Base-by-base conservation (phyloP, 1,140 invertebrate genomes). In the Cephus cinctus region DNA sequence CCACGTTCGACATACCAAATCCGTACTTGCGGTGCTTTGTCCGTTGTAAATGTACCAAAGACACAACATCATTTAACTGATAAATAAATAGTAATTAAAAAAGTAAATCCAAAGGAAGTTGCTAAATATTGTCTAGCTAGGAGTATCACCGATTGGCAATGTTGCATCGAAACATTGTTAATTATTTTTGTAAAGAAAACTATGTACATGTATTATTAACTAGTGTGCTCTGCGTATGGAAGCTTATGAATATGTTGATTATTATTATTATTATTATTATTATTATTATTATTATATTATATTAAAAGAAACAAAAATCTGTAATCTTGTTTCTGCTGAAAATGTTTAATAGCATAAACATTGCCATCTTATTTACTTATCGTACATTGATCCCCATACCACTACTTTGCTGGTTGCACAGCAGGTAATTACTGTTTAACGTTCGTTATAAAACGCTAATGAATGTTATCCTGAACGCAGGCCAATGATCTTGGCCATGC, bases 11-110 rank as follows among this genome's bases (percentile, higher is more conserved):
- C 44, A 60, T 60, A 63, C 41, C 15, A 5, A 16, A 35, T 35
- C 38, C 52, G 47, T 56, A 60, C 47, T 64, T 58, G 60, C 59
- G 63, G 55, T 63, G 63, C 52, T 66, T 66, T 73, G 66, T 71
- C 62, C 56, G 61, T 72, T 71, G 61, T 71, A 65, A 72, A 71
- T 67, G 65, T 73, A 73, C 73, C 73, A 75, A 74, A 75, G 73
- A 75, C 62, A 64, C 39, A 23, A 69, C 59, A 60, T 70, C 64
- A 60, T 59, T 70, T 67, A 65, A 65, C 58, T 61, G 59, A 62
- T 59, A 44, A 61, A 56, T 45, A 58, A 59, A 63, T 63, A 64
- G 48, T 52, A 54, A 57, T 61, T 57, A 57, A 45, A 30, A 45
- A 63, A 18, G 20, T 49, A 41, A 35, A 56, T 57, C 50, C 22